Conservation (phyloP, 2,888 invertebrate species). For the Latrodectus elegans region DNA sequence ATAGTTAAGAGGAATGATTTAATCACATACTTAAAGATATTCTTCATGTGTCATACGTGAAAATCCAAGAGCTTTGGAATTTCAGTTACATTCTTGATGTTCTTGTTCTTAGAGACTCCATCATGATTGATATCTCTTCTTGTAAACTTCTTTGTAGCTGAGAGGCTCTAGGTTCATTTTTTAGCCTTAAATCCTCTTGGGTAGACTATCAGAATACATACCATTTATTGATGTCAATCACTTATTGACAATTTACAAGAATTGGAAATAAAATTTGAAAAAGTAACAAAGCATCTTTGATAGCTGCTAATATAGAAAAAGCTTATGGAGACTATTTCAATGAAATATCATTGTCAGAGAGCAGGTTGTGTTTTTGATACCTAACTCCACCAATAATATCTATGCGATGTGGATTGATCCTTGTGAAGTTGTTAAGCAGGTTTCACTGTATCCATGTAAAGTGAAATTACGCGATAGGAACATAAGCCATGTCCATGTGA, state of each 20-base stretch:
- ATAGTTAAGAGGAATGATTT: neutral
- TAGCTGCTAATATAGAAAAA: neutral
- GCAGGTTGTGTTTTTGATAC: neutral
- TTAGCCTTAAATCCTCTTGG: constrained; percentile 7
- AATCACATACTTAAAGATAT: neutral
- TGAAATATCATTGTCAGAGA: neutral
- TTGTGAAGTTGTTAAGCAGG: neutral
- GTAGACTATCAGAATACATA: neutral
- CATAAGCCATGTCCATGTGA: neutral
- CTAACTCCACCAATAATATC: neutral
- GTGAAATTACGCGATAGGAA: constrained; percentile 11
- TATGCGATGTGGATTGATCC: neutral
- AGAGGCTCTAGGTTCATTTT: neutral
- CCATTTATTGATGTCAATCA: too few species aligned
- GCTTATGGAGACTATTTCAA: neutral
- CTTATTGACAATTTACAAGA: neutral
- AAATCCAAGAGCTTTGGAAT: neutral
- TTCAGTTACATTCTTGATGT: neutral
- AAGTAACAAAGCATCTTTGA: neutral
- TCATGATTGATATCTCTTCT: too few species aligned
- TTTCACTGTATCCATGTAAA: neutral
- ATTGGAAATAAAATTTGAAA: neutral
- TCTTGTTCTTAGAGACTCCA: too few species aligned
- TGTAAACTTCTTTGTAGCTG: neutral
- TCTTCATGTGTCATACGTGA: neutral